Conservation (phyloP, 2,888 invertebrate genomes). For the Diabrotica balteata region DNA sequence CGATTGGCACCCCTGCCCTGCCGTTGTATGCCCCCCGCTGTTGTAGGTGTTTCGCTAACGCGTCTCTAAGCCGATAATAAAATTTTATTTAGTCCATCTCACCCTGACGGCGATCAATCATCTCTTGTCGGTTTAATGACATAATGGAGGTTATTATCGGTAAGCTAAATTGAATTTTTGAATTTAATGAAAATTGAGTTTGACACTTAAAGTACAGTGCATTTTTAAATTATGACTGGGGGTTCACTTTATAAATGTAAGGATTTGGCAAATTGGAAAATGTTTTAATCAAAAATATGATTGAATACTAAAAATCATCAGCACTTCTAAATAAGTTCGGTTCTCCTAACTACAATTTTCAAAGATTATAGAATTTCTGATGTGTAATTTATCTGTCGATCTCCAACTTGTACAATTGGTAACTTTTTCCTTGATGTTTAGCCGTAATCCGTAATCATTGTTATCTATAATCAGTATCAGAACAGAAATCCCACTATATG, state of each 20-base stretch:
- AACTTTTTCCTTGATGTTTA: background rate
- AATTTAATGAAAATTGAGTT: conserved; percentile 35
- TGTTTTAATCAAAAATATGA: no score
- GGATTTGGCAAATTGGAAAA: no score
- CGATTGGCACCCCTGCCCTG: conserved; percentile 38
- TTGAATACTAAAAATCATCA: no score
- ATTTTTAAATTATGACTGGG: no score
- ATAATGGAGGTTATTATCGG: conserved; percentile 39
- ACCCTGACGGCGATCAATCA: conserved; percentile 46
- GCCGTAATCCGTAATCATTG: conserved; percentile 21
- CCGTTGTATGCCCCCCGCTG: conserved; percentile 30
- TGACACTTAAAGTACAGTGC: conserved; percentile 2
- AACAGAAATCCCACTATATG: conserved; percentile 6
- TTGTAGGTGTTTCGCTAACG: conserved; percentile 46
- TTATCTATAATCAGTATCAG: conserved; percentile 23
- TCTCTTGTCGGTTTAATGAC: conserved; percentile 41
- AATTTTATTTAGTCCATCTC: conserved; percentile 52
- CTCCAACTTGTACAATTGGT: no score
- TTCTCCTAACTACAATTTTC: no score
- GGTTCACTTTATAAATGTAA: no score
- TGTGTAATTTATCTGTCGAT: no score
- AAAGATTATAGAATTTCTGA: no score
- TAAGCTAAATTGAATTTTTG: conserved; percentile 33
- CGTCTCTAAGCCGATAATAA: conserved; percentile 51
- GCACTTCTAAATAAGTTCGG: no score